A percentile compares a stretch with the other conserved stretches of the same genome.
Evolutionary conservation across 2,888 invertebrate genomes (phyloP).

Genomic region (Drosophila niveifrons): DNA sequence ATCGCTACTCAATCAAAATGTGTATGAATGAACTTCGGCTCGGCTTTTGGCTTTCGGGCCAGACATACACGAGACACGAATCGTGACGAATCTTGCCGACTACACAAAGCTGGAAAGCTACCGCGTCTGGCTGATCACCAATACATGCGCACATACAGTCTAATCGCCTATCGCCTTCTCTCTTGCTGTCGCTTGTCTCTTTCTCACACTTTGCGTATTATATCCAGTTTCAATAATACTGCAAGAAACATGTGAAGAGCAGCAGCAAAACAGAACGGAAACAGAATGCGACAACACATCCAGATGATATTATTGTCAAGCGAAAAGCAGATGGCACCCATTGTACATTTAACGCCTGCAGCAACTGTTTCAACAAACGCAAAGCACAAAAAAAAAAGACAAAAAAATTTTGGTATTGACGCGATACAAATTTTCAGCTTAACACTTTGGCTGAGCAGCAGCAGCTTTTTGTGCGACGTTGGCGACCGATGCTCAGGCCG

Average conservation of each 20-base stretch:
- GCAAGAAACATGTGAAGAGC: constrained; percentile 22
- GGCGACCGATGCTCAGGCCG: constrained; percentile 12
- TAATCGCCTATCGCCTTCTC: not conserved
- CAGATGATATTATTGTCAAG: constrained; percentile 1
- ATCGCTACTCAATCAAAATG: constrained; percentile 9
- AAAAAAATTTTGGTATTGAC: constrained; percentile 12
- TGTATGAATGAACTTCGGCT: constrained; percentile 16
- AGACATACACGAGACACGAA: constrained; percentile 15
- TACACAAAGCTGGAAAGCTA: constrained; percentile 3
- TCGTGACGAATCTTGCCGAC: constrained; percentile 18
- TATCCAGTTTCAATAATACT: constrained; percentile 35
- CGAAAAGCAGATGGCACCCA: constrained; percentile 28
- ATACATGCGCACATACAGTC: constrained; percentile 8
- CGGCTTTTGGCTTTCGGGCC: constrained; percentile 12
- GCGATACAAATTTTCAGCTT: constrained; percentile 26
- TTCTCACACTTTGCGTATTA: not conserved
- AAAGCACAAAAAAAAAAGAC: constrained; percentile 12
- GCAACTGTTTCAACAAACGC: constrained; percentile 69
- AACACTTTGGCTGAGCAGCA: constrained; percentile 1
- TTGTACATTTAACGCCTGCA: constrained; percentile 10
- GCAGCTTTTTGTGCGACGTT: constrained; percentile 20
- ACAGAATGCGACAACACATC: constrained; percentile 6
- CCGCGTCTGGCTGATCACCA: constrained; percentile 9
- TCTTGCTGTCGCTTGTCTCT: not conserved
- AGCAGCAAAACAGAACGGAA: constrained; percentile 12